A percentile compares a stretch with the other conserved stretches of the same genome.
Evolutionary conservation across 2,797 vertebrate genomes (phyloP).

Genomic region (Anguilla marmorata): DNA sequence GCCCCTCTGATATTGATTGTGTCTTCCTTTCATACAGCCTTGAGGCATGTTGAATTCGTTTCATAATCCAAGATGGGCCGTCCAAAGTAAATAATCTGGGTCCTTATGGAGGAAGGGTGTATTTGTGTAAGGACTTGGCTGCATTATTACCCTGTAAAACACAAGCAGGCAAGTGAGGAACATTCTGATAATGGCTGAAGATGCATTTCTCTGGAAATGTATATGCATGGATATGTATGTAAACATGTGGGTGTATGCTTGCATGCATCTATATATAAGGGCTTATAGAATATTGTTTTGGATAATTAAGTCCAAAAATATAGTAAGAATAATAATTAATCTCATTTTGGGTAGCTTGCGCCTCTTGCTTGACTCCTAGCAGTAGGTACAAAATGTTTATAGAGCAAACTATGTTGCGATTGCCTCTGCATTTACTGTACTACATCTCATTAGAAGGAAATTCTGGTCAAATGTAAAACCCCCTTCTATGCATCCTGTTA

Average conservation of each 20-base stretch:
- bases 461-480: not conserved
- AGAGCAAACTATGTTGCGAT: not conserved
- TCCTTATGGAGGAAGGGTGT: constrained; percentile 35
- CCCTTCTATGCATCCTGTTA: not conserved
- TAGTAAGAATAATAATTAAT: not conserved
- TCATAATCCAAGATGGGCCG: constrained; percentile 37
- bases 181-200: constrained; percentile 40
- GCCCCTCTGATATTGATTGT: constrained; percentile 8
- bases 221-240: not conserved
- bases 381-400: not conserved
- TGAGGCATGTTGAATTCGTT: constrained; percentile 27
- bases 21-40: constrained; percentile 26
- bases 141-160: constrained; percentile 38
- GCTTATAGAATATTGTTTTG: not conserved
- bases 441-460: not conserved
- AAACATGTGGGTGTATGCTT: not conserved
- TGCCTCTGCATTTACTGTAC: not conserved
- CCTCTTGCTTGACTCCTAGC: not conserved
- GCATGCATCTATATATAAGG: not conserved
- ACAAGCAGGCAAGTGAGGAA: constrained; percentile 29
- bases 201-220: constrained; percentile 20
- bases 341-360: not conserved
- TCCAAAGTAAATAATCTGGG: constrained; percentile 42
- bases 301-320: not conserved
- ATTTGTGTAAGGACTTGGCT: constrained; percentile 42